Evolutionary conservation across 1,140 invertebrate genomes (phyloP), one percentile per base, ranked within the genome.

Genomic region (Formica selysi): DNA sequence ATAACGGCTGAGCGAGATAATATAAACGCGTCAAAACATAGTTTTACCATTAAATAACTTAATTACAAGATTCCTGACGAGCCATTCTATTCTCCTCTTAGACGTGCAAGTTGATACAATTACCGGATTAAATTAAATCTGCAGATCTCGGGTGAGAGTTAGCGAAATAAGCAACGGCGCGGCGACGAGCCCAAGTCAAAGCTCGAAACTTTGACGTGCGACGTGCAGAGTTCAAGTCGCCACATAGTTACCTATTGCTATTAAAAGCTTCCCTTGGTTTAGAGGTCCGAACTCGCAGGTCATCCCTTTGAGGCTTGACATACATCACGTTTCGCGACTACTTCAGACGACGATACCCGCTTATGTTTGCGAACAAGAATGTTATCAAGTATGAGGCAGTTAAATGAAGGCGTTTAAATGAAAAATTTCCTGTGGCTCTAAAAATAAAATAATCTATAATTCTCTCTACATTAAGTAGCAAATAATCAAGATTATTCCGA

Each of bases 41-140:
- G 79, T 62, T 83, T 59, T 74, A 11, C 32, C 41, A 71, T 83
- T 41, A 48, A 44, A 48, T 57, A 61, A 74, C 10, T n/a, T 62
- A 83, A 83, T 83, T 48, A 36, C 36, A 8, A 48, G 8, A 83
- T 83, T 74, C 79, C 68, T 48, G 26, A 57, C 51, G 19, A 70
- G 7, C 16, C 36, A 54, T 36, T 7, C 16, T 19, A 61, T 19
- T 48, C 22, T 54, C 64, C 51, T 16, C 54, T 83, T 36, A 83
- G 68, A 61, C 54, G 54, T 83, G 38, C 54, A 73, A 8, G 19
- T 62, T 83, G 57, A 83, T 62, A 83, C 38, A 41, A 26, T 74
- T 32, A 19, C 22, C 16, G 67, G 57, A 83, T 83, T 83, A 74
- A 83, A 83, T 83, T 83, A 73, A 74, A 83, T 83, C 79, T 83